Evolutionary conservation across 1,140 invertebrate species (phyloP), one percentile per base, ranked within the genome.

Genomic region (Calycopis cecrops): DNA sequence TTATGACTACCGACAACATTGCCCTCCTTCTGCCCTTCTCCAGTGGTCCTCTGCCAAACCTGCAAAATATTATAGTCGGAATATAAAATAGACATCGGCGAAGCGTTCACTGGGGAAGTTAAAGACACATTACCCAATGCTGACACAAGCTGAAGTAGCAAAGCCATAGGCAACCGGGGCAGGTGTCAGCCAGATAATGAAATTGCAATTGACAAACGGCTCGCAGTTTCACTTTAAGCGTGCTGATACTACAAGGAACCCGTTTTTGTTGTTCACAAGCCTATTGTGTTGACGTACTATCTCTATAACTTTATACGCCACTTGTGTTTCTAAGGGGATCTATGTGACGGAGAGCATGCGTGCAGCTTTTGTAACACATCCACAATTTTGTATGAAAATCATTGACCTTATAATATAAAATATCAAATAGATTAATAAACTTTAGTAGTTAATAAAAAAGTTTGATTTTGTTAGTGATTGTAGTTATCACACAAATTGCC

Each of bases 121-220:
- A 40, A 40, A 40, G 12, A 40, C 10, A 14, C 38, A 28, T 40
- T 40, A 40, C 38, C n/a, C 10, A 40, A 40, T 11, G 9, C 40
- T 44, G 40, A 16, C 14, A 44, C 17, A 44, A 9, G 40, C 16
- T 37, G 9, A 16, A 28, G 34, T 12, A 52, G 49, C 38, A 54
- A 51, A 57, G 52, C 49, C 49, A 51, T 12, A 56, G 47, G 50
- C 44, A 52, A 62, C 35, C 49, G 18, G 50, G 51, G 62, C 72
- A 75, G 69, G 71, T 74, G 72, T 73, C 66, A 55, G 57, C 59
- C 63, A 69, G 69, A 79, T 76, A 83, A 79, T 76, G 70, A 79
- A 80, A 79, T 74, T 74, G 71, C 76, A 77, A 70, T 73, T 83
- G 76, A 83, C 76, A 80, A 74, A 73, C 69, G 67, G 58, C 64